A percentile compares a stretch with the other conserved stretches of the same genome.
Conservation (phyloP, 1,140 invertebrate species). For the Conus betulinus region DNA sequence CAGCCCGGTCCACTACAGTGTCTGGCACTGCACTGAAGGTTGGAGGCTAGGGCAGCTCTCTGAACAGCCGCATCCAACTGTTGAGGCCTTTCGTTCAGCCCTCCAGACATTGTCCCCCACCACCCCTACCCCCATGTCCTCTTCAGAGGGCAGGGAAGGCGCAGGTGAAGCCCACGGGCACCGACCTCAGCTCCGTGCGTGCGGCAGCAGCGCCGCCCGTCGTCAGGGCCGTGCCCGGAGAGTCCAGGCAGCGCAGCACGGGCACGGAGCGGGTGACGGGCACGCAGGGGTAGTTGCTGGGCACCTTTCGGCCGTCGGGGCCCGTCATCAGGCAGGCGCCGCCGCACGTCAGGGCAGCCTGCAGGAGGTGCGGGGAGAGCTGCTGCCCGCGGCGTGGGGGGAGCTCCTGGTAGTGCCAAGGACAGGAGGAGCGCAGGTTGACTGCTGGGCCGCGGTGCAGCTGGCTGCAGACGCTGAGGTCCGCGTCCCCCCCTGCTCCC, state of each 20-base stretch:
- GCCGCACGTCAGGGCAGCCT: conserved; percentile 6
- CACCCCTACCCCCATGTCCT: too few species aligned
- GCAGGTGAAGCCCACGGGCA: conserved; percentile 21
- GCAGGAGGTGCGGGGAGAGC: background rate
- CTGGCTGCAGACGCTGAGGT: background rate
- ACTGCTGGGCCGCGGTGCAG: background rate
- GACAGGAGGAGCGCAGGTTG: conserved; percentile 21
- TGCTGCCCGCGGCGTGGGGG: too few species aligned
- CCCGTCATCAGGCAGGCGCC: background rate
- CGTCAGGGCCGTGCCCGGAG: background rate
- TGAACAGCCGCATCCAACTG: too few species aligned
- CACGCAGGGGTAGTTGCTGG: background rate
- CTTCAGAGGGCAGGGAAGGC: background rate
- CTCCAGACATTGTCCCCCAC: too few species aligned
- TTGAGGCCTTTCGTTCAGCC: too few species aligned
- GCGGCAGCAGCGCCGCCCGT: background rate
- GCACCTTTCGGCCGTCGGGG: background rate
- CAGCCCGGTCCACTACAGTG: too few species aligned
- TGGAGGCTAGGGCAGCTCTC: too few species aligned
- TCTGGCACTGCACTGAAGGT: too few species aligned
- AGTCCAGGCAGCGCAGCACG: background rate
- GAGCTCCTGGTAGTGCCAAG: conserved; percentile 21
- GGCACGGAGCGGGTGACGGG: conserved; percentile 4
- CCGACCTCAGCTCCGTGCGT: background rate
- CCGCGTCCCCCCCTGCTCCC: background rate